Base-by-base conservation (phyloP, 2,888 invertebrate genomes). In the Eupithecia tripunctaria region DNA sequence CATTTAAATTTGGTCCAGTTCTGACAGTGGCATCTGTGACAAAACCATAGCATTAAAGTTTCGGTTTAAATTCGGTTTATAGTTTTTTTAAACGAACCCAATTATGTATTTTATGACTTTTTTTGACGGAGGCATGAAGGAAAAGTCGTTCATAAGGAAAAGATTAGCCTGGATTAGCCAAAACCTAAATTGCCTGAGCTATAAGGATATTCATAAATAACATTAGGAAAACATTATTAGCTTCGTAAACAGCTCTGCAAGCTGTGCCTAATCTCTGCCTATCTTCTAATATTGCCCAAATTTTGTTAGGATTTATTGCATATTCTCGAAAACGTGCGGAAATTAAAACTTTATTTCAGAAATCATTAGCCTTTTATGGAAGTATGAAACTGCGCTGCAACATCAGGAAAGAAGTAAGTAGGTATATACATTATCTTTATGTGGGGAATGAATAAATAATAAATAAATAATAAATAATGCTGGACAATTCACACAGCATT, bases 221-320 rank as follows among this genome's bases (percentile, higher is more conserved):
- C 29, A 63, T 25, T 64, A 38, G 25, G 6, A 36, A 38, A 64
- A 64, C 14, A 64, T 72, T 25, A 64, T 64, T 64, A 38, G 18
- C 14, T 64, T 38, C 21, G 62, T 63, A 21, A 75, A 64, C 12
- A 38, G 21, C 36, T 63, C 36, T 38, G 51, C 71, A 74, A 74
- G 71, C 68, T 74, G 74, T 74, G 65, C 74, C 68, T 74, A 74
- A 74, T 71, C 68, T 67, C 63, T 60, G 65, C 25, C 15, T 70
- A 64, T 59, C 41, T 59, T 67, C 41, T 51, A 70, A 70, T 62
- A 43, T 64, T 67, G 36, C 43, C 29, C 25, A 36, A 51, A 70
- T 63, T 73, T 70, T 67, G 38, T 41, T 38, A 65, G 38, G 38
- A 27, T 43, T 63, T 63, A 21, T 21, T 21, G 21, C 21, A 51